Evolutionary conservation across 2,888 invertebrate species (phyloP).

Genomic region (Ormyrus thymus): DNA sequence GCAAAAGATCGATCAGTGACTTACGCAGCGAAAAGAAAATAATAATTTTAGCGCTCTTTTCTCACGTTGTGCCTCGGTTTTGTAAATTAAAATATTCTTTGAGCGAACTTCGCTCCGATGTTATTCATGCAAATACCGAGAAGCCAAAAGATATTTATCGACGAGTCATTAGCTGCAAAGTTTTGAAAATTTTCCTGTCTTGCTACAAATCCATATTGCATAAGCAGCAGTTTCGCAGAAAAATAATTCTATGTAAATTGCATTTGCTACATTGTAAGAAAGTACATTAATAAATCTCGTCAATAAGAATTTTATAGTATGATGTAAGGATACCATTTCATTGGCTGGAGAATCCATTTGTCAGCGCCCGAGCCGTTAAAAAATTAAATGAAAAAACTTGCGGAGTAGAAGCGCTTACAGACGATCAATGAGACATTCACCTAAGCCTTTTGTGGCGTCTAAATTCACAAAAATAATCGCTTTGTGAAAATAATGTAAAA

Average conservation of each 20-base stretch:
- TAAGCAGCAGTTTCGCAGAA: not conserved
- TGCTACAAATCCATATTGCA: not conserved
- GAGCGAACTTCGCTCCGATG: not conserved
- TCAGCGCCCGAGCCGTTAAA: not conserved
- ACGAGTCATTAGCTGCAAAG: not conserved
- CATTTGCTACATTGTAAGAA: not conserved
- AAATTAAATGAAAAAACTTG: not conserved
- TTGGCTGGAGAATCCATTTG: not conserved
- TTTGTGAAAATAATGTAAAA: too few species aligned
- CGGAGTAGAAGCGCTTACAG: not conserved
- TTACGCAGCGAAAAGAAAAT: slow-evolving; percentile 3
- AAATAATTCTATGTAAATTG: not conserved
- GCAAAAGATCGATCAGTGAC: slow-evolving; percentile 23
- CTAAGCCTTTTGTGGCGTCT: slow-evolving; percentile 5
- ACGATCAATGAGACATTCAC: slow-evolving; percentile 37
- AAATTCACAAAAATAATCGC: slow-evolving; percentile 16
- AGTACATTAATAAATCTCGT: slow-evolving; percentile 11
- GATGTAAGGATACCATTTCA: not conserved
- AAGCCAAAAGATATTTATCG: slow-evolving; percentile 1
- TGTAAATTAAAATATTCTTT: slow-evolving; percentile 5
- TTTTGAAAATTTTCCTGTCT: slow-evolving; percentile 20
- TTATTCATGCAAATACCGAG: not conserved
- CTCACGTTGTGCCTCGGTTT: not conserved
- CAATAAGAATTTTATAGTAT: not conserved
- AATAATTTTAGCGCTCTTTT: slow-evolving; percentile 8